Evolutionary conservation across 1,140 invertebrate genomes (phyloP), one percentile per base, ranked within the genome.

Genomic region (Calephelis nemesis): DNA sequence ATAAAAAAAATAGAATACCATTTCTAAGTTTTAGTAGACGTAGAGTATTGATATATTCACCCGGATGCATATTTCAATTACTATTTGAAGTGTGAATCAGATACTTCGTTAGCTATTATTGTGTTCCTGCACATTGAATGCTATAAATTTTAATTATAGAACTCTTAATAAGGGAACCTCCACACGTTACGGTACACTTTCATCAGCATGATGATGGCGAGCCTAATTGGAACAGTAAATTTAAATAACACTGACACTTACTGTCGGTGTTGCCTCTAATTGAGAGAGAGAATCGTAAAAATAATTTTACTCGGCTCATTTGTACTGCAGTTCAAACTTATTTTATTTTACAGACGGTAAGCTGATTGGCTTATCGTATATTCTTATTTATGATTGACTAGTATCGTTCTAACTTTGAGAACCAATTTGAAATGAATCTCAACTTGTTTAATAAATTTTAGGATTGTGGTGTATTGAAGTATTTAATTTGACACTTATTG

Each of bases 231-330:
- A 72, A 76, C 81, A 81, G 85, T 91, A 89, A 91, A 91, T 91
- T 91, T 85, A 89, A 91, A 89, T 90, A 89, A 88, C 80, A 86
- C 84, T 87, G 87, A 88, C 87, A 87, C 81, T 87, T 76, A 87
- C 74, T 82, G 84, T 84, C 85, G 81, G 78, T 77, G 79, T 79
- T 78, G 70, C 78, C 69, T 83, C 83, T 91, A 91, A 91, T 91
- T 91, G 87, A 89, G 87, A 87, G 83, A 88, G 81, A 79, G 84
- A 85, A 85, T 88, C 88, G 85, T 90, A 88, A 91, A 89, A 91
- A 89, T 89, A 89, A 91, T 90, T 90, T 87, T 81, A 91, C 77
- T 79, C 86, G 83, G 69, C 86, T 87, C 88, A 90, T 90, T 90
- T 88, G 85, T 89, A 89, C 75, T 80, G 79, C 54, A 60, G 86